A percentile compares a stretch with the other conserved stretches of the same genome.
These are phyloP conservation scores for Tigriopus japonicus DNA, from an alignment of 1,140 invertebrate species.

Conservation along the genomic window DNA sequence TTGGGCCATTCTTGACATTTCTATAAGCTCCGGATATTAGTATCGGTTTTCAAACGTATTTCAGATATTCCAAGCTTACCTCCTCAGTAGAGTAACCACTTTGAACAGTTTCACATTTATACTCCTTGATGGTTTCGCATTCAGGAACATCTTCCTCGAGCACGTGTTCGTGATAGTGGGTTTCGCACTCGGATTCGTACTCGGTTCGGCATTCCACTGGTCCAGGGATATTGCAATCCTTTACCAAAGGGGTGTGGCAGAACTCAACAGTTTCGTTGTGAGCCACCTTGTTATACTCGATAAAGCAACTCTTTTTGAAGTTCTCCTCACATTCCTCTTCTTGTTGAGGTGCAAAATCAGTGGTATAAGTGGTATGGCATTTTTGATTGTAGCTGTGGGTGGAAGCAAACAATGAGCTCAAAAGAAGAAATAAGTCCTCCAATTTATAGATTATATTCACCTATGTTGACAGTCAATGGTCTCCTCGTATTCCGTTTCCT, in stretches of 20 bases:
- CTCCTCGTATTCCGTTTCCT: constrained; percentile 3
- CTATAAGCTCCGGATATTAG: neutral
- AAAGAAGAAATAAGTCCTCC: neutral
- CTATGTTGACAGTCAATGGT: constrained; percentile 4
- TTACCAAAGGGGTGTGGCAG: constrained; percentile 7
- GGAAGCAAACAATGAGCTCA: neutral
- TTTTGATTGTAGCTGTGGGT: neutral
- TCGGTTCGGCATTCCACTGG: constrained; percentile 4
- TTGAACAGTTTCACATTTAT: neutral
- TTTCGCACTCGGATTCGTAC: constrained; percentile 4
- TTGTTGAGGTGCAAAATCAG: constrained; percentile 4
- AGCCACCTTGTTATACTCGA: constrained; percentile 12
- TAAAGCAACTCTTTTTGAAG: constrained; percentile 5
- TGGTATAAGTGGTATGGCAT: constrained; percentile 10
- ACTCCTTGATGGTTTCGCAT: neutral
- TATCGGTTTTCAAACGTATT: neutral
- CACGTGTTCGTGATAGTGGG: neutral
- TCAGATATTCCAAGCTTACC: neutral
- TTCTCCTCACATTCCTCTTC: constrained; percentile 11
- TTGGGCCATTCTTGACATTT: constrained; percentile 8
- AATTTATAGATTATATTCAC: neutral
- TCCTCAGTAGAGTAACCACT: neutral
- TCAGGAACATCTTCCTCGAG: neutral
- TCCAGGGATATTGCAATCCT: constrained; percentile 7
- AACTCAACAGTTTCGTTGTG: constrained; percentile 5